Evolutionary conservation across 1,140 invertebrate species (phyloP), one percentile per base, ranked within the genome.

Genomic region (Drosophila parvula): DNA sequence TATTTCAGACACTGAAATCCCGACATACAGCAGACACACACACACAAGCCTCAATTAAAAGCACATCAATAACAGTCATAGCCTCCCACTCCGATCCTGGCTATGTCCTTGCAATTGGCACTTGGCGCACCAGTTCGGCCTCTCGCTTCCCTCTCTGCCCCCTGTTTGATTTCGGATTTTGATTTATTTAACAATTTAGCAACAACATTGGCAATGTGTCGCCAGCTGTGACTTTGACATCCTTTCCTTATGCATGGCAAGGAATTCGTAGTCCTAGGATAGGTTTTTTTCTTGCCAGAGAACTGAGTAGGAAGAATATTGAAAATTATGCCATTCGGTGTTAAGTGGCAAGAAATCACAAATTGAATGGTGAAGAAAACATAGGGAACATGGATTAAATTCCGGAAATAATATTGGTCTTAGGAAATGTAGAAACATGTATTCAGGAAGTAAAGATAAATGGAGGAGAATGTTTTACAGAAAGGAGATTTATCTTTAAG

Each of bases 131-230:
- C 76, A 81, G 59, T 74, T 73, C 70, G 55, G 51, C 74, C 68
- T 60, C 62, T 38, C 34, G 5, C 50, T 51, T 12, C 14, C 8
- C 51, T n/a, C 32, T 34, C 10, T 18, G 7, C 22, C 34, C 36
- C 41, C 63, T n/a, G 47, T 45, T 22, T 22, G 78, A 60, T 56
- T 81, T 58, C 1, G 77, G 83, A 88, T 88, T 85, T 86, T 88
- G 83, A 88, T 88, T 88, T 88, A 88, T 88, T 88, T 83, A 79
- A 88, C 84, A 83, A 88, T 88, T 89, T 88, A 78, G 84, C 83
- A 79, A 73, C 56, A 64, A 63, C 64, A 83, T 69, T 55, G 73
- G 55, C 56, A 74, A 69, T 80, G 77, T 84, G 77, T 84, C 61
- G 60, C 81, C 73, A 81, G 67, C 79, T 79, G 53, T 80, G 77